These are phyloP conservation scores for Andricus curvator DNA, from an alignment of 2,888 invertebrate species.

Conservation along the genomic window DNA sequence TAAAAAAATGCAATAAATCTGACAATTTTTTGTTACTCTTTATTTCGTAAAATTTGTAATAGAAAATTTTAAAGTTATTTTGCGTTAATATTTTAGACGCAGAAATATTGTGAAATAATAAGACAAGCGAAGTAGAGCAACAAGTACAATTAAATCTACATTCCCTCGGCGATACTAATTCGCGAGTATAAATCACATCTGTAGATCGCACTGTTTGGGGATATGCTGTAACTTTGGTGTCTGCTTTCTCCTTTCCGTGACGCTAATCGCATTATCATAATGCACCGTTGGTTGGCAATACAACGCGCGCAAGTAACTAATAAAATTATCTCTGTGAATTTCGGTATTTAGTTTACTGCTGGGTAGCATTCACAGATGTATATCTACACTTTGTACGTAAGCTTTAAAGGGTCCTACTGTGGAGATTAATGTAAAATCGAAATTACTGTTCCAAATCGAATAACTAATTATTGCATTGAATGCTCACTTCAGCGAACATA, in stretches of 20 bases:
- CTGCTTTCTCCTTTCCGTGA: constrained; percentile 51
- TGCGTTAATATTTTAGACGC: background rate
- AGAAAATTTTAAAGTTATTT: no score
- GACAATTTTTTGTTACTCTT: no score
- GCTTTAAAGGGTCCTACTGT: background rate
- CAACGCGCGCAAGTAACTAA: constrained; percentile 64
- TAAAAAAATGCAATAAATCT: no score
- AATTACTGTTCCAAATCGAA: background rate
- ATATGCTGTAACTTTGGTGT: constrained; percentile 52
- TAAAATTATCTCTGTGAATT: constrained; percentile 64
- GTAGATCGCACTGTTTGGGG: constrained; percentile 45
- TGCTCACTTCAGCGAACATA: background rate
- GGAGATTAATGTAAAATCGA: background rate
- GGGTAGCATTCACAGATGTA: background rate
- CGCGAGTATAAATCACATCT: constrained; percentile 52
- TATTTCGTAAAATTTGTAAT: no score
- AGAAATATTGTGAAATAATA: background rate
- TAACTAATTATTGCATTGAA: background rate
- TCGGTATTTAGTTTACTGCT: constrained; percentile 60
- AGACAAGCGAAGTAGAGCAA: constrained; percentile 48
- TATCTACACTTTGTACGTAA: background rate
- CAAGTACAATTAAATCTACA: constrained; percentile 55
- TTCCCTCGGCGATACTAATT: constrained; percentile 51
- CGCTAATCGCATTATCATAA: constrained; percentile 64
- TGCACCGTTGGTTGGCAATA: constrained; percentile 66